Conservation (phyloP, 1,140 invertebrate species). For the Penaeus chinensis region DNA sequence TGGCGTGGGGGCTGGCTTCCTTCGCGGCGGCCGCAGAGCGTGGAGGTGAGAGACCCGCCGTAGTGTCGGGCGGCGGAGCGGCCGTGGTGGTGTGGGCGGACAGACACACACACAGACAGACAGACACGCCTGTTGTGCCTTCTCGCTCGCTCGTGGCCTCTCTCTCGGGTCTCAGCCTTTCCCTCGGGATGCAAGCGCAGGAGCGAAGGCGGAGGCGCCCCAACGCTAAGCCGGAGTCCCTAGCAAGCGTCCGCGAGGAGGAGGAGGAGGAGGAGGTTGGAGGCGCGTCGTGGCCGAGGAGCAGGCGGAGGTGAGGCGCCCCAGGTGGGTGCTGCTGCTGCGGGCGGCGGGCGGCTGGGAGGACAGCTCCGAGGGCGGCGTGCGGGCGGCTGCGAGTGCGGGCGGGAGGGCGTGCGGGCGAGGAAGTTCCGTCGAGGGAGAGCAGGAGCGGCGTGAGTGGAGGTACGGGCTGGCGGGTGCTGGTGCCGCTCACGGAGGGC, state of each 20-base stretch:
- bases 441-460: constrained; percentile 21
- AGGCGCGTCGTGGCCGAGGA: no score
- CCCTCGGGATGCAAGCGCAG: neutral
- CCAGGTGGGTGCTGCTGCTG: neutral
- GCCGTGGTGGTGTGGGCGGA: constrained; percentile 36
- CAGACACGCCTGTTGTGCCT: neutral
- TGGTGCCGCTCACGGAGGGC: constrained; percentile 37
- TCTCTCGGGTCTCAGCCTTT: no score
- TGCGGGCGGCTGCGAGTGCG: constrained; percentile 2
- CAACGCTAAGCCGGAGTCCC: constrained; percentile 9
- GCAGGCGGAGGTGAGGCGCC: neutral
- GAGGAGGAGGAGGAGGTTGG: no score
- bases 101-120: neutral
- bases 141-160: neutral
- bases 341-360: neutral
- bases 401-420: neutral
- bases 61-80: constrained; percentile 1
- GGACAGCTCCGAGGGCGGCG: no score
- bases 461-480: neutral
- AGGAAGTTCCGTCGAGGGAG: neutral
- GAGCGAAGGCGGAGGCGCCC: neutral
- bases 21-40: constrained; percentile 1
- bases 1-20: constrained; percentile 4
- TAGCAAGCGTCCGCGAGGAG: neutral
- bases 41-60: constrained; percentile 7